Base-by-base conservation (phyloP, 2,888 invertebrate genomes). In the Altica lythri region DNA sequence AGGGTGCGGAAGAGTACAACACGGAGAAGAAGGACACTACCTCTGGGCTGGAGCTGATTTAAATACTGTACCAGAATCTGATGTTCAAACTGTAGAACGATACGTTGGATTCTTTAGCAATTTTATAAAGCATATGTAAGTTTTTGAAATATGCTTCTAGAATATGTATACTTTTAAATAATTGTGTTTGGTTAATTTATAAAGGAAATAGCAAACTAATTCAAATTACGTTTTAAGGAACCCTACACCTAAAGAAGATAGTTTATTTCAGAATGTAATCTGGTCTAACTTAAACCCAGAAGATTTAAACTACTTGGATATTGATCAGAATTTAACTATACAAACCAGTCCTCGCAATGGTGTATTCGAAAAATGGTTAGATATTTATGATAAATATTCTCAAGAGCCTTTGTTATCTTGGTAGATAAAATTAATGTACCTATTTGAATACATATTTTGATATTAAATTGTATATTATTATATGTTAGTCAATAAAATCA, bases 201-300 rank as follows among this genome's bases (percentile, higher is more conserved):
- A n/a, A n/a, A n/a, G n/a, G n/a, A n/a, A n/a, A n/a, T n/a, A n/a
- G n/a, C n/a, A n/a, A n/a, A n/a, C n/a, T n/a, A n/a, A n/a, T n/a
- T n/a, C n/a, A n/a, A n/a, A n/a, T 22, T 10, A 10, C 9, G 2
- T 46, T 75, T 59, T 32, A 13, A 65, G 65, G 18, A 60, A 65
- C 45, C 65, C 65, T 17, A 65, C 62, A 9, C 65, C 65, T 0
- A 35, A 16, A 9, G 29, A 51, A 29, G 61, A 63, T 14, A 68
- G 63, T 29, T 29, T 63, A 5, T 55, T 63, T 13, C 54, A 64
- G 22, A 54, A 60, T 25, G 47, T 64, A 37, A 57, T 47, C n/a
- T 57, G 61, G 55, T 60, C 62, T 1, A 51, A 50, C 34, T 34
- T 53, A 12, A 53, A 32, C 8, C 18, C 40, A 18, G 19, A 35